Conservation (phyloP, 2,113 vertebrate genomes). For the Hyla sarda region DNA sequence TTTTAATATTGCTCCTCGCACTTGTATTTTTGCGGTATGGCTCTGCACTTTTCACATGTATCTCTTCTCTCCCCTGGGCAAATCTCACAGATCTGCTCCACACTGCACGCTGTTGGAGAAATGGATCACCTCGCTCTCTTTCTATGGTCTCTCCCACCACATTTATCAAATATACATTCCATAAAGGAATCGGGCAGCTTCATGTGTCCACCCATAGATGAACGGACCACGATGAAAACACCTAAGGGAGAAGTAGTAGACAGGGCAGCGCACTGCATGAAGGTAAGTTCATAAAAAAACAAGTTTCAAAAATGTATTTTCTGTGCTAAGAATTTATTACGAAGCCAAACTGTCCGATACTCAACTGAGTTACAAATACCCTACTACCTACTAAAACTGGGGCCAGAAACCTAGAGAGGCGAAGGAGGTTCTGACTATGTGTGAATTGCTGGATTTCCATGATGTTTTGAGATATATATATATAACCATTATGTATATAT, state of each 20-base stretch:
- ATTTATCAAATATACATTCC: constrained; percentile 8
- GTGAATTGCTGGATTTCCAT: too few relatives aligned
- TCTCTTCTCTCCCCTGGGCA: constrained; percentile 32
- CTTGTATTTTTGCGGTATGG: background rate
- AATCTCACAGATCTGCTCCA: constrained; percentile 11
- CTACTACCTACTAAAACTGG: too few relatives aligned
- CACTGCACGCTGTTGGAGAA: constrained; percentile 27
- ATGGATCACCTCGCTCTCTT: constrained; percentile 38
- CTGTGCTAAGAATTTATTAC: background rate
- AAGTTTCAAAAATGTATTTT: background rate
- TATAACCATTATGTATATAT: too few relatives aligned
- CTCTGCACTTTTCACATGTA: background rate
- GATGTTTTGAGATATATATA: too few relatives aligned
- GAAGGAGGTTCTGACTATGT: too few relatives aligned
- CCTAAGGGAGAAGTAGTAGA: background rate
- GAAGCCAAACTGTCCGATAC: too few relatives aligned
- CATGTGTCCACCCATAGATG: background rate
- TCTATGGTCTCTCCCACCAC: constrained; percentile 35
- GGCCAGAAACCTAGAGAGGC: background rate
- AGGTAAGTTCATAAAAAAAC: background rate
- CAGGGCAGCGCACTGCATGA: background rate
- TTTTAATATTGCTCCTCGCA: background rate
- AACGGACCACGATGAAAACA: background rate
- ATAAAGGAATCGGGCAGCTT: background rate
- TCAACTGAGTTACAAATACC: too few relatives aligned